Evolutionary conservation across 2,888 invertebrate genomes (phyloP), one percentile per base, ranked within the genome.

Genomic region (Euproctis similis): DNA sequence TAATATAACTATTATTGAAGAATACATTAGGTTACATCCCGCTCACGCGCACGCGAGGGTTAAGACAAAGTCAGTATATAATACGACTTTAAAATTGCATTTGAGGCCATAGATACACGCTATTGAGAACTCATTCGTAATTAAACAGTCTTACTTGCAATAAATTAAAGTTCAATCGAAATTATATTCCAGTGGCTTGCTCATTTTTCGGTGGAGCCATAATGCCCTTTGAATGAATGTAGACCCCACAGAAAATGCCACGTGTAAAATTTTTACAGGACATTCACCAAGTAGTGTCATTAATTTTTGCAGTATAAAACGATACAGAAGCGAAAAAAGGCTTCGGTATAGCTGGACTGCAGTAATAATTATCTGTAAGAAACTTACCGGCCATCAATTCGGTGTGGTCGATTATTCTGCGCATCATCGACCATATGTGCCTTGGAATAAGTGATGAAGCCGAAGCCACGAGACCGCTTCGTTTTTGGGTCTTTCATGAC

Each of bases 391-490:
- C 95, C 95, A 71, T 97, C 97, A 25, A 98, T 95, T 51, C 92
- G 90, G 65, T 98, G 98, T 0, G 98, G 98, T 28, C 93, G 87
- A 21, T 92, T 90, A 65, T 88, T 90, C 70, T 98, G 98, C 2
- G 98, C 97, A 67, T 95, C 95, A 76, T 99, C 98, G 6, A 99
- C 96, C 96, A 96, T 96, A 63, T 93, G 92, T 23, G 96, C 94
- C 50, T 93, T 89, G 1, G 95, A 93, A 66, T 97, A 99, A 0
- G 98, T 98, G 37, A 99, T 97, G 63, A 99, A 99, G 1, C 98
- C 99, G 70, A 99, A 99, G 1, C 99, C 98, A 37, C 98, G 88
- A 3, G 98, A 98, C 39, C 97, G 88, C 64, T 96, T 96, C 0
- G 97, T 97, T 55, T 93, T 93, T 0, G 96, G 95, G 63, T 97